A percentile compares a stretch with the other conserved stretches of the same genome.
Conservation (phyloP, 2,797 vertebrate species). For the Odontamblyopus rebecca region DNA sequence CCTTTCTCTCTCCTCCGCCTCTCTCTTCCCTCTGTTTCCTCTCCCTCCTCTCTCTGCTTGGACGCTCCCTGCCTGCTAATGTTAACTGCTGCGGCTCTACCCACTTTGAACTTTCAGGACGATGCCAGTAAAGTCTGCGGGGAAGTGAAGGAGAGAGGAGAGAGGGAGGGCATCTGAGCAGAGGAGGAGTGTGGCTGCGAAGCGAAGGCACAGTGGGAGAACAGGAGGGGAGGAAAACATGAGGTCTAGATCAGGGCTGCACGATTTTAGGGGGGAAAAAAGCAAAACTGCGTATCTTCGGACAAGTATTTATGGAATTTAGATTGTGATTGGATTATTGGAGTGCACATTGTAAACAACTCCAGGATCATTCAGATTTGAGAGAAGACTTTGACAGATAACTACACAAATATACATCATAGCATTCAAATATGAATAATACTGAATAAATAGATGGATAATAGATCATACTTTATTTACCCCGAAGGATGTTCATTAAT, state of each 20-base stretch:
- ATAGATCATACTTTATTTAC: too few species aligned
- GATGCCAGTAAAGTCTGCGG: slow-evolving; percentile 36
- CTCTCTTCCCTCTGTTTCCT: background rate
- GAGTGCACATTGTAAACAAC: too few species aligned
- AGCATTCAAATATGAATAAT: too few species aligned
- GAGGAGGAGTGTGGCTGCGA: slow-evolving; percentile 15
- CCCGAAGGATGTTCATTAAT: too few species aligned
- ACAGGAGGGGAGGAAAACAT: background rate
- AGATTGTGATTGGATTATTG: too few species aligned
- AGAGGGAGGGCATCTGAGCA: slow-evolving; percentile 19
- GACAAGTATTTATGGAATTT: too few species aligned
- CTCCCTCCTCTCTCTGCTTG: slow-evolving; percentile 22
- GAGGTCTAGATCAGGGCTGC: slow-evolving; percentile 2
- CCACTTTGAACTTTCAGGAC: slow-evolving; percentile 51
- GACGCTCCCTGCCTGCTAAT: background rate
- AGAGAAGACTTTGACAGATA: too few species aligned
- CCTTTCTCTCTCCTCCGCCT: background rate
- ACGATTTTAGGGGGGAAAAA: too few species aligned
- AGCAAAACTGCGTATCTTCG: too few species aligned
- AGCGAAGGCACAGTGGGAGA: slow-evolving; percentile 1
- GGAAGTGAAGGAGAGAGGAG: slow-evolving; percentile 19
- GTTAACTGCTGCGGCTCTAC: background rate
- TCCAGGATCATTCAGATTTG: too few species aligned
- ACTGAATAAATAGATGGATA: too few species aligned
- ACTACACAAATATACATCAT: too few species aligned